Evolutionary conservation across 2,888 invertebrate species (phyloP).

Genomic region (Syritta pipiens): DNA sequence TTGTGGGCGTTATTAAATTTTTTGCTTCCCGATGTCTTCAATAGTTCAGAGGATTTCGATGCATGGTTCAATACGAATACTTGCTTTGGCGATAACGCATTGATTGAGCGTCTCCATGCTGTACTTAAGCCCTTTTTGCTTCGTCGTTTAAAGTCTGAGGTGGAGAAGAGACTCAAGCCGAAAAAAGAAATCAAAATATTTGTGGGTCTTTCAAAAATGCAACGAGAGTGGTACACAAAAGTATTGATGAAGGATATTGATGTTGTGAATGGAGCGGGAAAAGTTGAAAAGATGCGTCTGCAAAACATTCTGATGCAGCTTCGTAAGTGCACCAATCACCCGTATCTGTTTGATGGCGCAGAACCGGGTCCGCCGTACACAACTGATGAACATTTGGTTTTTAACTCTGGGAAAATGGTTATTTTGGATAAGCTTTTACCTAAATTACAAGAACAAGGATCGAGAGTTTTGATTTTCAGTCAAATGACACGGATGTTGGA

Average conservation of each 20-base stretch:
- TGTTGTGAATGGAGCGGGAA: conserved; percentile 97
- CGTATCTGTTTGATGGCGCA: conserved; percentile 99
- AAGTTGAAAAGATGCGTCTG: conserved; percentile 97
- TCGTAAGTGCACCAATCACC: conserved; percentile 98
- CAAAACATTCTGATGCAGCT: conserved; percentile 99
- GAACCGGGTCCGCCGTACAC: conserved; percentile 99
- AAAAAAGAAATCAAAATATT: conserved; percentile 99
- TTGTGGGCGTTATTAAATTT: conserved; percentile 99
- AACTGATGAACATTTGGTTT: conserved; percentile 96
- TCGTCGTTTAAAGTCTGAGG: conserved; percentile 96
- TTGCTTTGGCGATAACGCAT: conserved; percentile 93
- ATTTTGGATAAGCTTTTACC: conserved; percentile 97
- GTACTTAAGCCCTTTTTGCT: conserved; percentile 96
- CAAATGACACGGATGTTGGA: conserved; percentile 99
- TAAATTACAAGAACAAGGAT: conserved; percentile 92
- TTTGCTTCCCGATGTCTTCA: conserved; percentile 97
- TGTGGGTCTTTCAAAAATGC: conserved; percentile 98
- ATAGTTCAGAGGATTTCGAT: conserved; percentile 98
- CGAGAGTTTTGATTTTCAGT: conserved; percentile 95
- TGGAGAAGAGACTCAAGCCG: conserved; percentile 96
- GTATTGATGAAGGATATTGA: conserved; percentile 99
- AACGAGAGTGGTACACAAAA: conserved; percentile 99
- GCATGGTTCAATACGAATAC: conserved; percentile 98
- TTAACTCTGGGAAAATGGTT: conserved; percentile 97
- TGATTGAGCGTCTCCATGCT: conserved; percentile 95